Evolutionary conservation across 1,140 invertebrate species (phyloP).

Genomic region (Trissolcus basalis): DNA sequence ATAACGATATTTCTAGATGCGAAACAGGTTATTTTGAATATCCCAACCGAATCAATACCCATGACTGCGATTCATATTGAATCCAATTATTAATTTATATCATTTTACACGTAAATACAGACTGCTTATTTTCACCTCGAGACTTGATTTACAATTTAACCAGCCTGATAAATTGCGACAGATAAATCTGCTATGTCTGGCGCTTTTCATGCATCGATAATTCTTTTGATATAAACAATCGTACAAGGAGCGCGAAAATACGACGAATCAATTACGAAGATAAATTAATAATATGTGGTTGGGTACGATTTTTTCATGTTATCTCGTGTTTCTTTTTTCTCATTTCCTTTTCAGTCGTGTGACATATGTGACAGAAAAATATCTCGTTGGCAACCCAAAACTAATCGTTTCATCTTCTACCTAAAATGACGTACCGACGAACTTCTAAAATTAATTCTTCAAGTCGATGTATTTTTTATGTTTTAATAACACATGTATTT

Average conservation of each 20-base stretch:
- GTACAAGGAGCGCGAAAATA: slow-evolving; percentile 12
- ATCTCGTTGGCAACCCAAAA: too few relatives aligned
- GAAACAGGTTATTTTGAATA: slow-evolving; percentile 27
- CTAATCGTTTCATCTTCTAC: too few relatives aligned
- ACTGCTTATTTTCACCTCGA: slow-evolving; percentile 10
- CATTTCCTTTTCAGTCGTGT: too few relatives aligned
- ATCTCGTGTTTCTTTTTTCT: too few relatives aligned
- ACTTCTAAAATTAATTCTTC: too few relatives aligned
- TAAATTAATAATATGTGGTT: too few relatives aligned
- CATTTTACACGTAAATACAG: slow-evolving; percentile 14
- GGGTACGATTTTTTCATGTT: too few relatives aligned
- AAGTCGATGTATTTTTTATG: slow-evolving; percentile 32
- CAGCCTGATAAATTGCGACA: slow-evolving; percentile 11
- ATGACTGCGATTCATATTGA: slow-evolving; percentile 8
- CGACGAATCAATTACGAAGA: slow-evolving; percentile 9
- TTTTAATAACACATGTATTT: slow-evolving; percentile 47
- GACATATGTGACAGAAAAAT: too few relatives aligned
- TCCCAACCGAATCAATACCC: slow-evolving; percentile 9
- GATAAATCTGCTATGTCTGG: slow-evolving; percentile 4
- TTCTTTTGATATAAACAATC: slow-evolving; percentile 23
- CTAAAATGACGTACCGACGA: too few relatives aligned
- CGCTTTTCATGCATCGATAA: slow-evolving; percentile 6
- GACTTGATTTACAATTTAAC: slow-evolving; percentile 22
- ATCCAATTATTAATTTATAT: slow-evolving; percentile 18
- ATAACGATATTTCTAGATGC: slow-evolving; percentile 16